Conservation (phyloP, 2,797 vertebrate genomes). For the Cossypha dichroa region DNA sequence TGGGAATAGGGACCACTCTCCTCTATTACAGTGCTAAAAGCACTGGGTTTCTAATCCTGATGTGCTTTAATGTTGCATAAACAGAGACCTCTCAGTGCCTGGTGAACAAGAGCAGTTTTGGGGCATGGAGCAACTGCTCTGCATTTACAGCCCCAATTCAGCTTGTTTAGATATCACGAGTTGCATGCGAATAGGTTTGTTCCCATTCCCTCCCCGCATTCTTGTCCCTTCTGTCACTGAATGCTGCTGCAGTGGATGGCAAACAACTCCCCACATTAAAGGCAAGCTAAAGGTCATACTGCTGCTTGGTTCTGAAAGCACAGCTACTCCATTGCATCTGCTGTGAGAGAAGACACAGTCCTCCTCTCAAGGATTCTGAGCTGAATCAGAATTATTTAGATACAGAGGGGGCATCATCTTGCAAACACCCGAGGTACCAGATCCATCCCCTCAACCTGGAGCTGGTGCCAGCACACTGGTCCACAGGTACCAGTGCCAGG, state of each 20-base stretch:
- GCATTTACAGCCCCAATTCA: background rate
- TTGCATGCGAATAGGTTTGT: background rate
- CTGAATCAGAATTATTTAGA: background rate
- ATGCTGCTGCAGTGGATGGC: background rate
- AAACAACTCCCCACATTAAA: conserved; percentile 34
- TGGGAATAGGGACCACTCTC: background rate
- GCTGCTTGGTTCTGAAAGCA: background rate
- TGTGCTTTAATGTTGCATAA: background rate
- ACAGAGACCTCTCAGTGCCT: background rate
- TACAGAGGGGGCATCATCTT: background rate
- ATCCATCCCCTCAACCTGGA: background rate
- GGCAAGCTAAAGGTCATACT: conserved; percentile 1
- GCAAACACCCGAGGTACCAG: accelerated
- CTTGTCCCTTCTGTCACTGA: background rate
- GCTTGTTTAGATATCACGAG: background rate
- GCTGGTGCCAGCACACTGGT: background rate
- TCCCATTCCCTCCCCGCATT: background rate
- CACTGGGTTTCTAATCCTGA: background rate
- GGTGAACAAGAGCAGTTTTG: background rate
- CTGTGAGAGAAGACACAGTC: background rate
- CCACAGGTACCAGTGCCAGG: background rate
- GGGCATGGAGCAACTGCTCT: background rate
- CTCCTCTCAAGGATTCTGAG: background rate
- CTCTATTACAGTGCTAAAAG: background rate
- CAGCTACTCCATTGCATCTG: background rate